Evolutionary conservation across 2,113 vertebrate species (phyloP).

Genomic region (Gorilla gorilla): DNA sequence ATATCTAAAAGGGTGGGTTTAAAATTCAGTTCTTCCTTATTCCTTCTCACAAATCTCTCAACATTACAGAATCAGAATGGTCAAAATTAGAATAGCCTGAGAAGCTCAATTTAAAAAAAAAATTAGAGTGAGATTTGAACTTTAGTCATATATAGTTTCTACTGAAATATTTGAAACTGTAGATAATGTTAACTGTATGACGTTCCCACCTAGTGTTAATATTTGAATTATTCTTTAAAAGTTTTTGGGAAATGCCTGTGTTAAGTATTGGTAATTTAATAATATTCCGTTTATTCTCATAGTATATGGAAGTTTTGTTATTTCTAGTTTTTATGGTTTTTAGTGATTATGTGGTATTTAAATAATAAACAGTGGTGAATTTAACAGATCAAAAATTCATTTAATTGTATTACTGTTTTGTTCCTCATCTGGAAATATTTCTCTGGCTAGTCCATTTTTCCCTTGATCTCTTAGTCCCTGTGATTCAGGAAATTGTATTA

Average conservation of each 20-base stretch:
- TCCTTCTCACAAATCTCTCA: neutral
- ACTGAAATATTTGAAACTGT: neutral
- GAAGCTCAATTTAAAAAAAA: neutral
- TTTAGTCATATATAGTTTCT: neutral
- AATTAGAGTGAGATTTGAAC: neutral
- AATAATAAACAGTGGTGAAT: conserved; percentile 5
- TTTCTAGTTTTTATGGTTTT: neutral
- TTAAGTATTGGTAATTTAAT: neutral
- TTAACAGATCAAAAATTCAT: neutral
- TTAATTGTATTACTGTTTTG: neutral
- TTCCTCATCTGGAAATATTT: conserved; percentile 1
- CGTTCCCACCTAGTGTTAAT: conserved; percentile 83
- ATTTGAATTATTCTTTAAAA: conserved; percentile 63
- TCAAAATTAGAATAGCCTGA: conserved; percentile 13
- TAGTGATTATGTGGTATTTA: neutral
- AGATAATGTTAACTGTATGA: conserved; percentile 14
- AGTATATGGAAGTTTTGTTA: neutral
- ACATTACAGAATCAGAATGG: neutral
- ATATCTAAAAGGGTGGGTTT: neutral
- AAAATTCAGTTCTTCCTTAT: neutral
- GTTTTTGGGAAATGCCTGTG: neutral
- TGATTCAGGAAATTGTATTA: conserved; percentile 63
- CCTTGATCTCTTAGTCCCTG: neutral
- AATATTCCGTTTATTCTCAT: neutral
- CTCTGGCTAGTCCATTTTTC: neutral